Conservation (phyloP, 2,797 vertebrate genomes). For the Sebastes miniatus region DNA sequence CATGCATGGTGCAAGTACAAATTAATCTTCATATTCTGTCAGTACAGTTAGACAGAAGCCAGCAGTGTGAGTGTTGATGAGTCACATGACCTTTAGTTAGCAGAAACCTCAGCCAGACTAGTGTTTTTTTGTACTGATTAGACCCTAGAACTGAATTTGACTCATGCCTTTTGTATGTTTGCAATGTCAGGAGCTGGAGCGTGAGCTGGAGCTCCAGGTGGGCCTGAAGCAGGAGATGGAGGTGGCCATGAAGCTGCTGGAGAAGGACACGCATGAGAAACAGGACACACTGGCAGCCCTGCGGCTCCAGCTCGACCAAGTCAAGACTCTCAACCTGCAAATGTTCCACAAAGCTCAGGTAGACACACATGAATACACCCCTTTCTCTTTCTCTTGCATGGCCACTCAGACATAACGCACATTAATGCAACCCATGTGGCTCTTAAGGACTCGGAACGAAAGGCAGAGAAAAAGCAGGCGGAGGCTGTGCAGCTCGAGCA, state of each 20-base stretch:
- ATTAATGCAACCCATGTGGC: not conserved
- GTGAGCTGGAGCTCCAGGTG: constrained; percentile 93
- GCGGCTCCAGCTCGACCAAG: constrained; percentile 94
- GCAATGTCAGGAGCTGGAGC: constrained; percentile 89
- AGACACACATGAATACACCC: not conserved
- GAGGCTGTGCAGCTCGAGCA: constrained; percentile 87
- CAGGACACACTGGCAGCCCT: constrained; percentile 93
- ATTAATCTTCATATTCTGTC: not conserved
- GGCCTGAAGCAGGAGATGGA: constrained; percentile 98
- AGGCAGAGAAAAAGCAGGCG: constrained; percentile 88
- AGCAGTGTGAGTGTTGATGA: not conserved
- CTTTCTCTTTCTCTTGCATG: not conserved
- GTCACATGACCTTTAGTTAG: not conserved
- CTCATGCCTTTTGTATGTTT: constrained; percentile 5
- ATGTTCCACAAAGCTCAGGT: constrained; percentile 98
- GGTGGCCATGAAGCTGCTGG: constrained; percentile 96
- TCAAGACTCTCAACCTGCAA: constrained; percentile 95
- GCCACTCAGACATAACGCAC: not conserved
- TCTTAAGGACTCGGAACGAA: constrained; percentile 84
- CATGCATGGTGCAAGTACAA: not conserved
- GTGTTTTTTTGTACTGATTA: not conserved
- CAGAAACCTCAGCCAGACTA: not conserved
- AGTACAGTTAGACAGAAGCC: not conserved
- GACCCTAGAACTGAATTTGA: not conserved
- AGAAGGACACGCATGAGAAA: constrained; percentile 97